Conservation (phyloP, 2,888 invertebrate species). For the Conus canariensis region DNA sequence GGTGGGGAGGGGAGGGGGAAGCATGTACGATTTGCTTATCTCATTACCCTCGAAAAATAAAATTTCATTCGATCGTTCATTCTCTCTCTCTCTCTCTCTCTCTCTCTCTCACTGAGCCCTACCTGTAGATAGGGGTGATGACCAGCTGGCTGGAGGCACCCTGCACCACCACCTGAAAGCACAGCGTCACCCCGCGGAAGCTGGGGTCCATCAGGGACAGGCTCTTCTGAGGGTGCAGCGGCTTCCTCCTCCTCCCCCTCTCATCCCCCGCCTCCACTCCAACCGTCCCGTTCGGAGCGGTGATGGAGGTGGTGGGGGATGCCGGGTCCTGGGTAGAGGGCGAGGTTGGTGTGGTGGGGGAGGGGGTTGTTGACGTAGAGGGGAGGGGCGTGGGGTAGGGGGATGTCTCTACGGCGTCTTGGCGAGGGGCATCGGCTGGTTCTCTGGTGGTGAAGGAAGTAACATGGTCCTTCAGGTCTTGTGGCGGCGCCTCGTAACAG, state of each 20-base stretch:
- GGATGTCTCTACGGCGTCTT: no score
- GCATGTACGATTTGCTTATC: no score
- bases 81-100: no score
- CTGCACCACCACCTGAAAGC: slow-evolving; percentile 62
- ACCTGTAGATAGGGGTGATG: slow-evolving; percentile 70
- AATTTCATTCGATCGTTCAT: no score
- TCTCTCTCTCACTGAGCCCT: slow-evolving; percentile 23
- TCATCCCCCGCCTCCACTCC: not conserved
- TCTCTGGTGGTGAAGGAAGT: no score
- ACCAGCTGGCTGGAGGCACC: slow-evolving; percentile 58
- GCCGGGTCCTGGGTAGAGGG: not conserved
- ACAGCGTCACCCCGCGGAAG: slow-evolving; percentile 69
- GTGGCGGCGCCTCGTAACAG: no score
- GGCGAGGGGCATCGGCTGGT: no score
- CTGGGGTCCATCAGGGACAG: slow-evolving; percentile 64
- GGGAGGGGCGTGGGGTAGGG: no score
- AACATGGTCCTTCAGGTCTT: no score
- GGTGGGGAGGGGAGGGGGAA: no score
- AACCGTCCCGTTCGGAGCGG: not conserved
- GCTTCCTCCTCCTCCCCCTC: slow-evolving; percentile 55
- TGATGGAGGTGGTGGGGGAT: not conserved
- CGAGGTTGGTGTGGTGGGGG: not conserved
- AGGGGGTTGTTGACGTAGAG: no score
- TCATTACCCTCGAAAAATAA: no score
- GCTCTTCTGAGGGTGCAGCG: slow-evolving; percentile 60